Evolutionary conservation across 2,888 invertebrate genomes (phyloP), one percentile per base, ranked within the genome.

Genomic region (Stegana nigrithorax): DNA sequence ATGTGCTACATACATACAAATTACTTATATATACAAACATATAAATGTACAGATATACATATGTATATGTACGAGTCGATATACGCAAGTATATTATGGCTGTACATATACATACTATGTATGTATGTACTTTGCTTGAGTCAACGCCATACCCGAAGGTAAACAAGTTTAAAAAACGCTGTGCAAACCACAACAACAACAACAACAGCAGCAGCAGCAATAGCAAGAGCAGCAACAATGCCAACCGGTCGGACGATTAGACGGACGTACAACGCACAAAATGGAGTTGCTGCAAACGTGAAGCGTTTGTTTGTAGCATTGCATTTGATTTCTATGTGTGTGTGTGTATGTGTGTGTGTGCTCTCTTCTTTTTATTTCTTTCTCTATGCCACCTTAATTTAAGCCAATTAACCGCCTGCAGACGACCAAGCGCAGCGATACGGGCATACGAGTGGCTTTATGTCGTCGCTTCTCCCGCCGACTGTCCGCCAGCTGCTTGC

Each of bases 321-420:
- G 12, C 5, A 45, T 19, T 19, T 21, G 45, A 45, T 17, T 12
- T 45, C n/a, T 25, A 50, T 36, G 39, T 36, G 53, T 64, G 59
- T 67, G n/a, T n/a, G n/a, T n/a, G n/a, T n/a, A 10, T 42, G 42
- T n/a, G 27, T 36, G 29, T 62, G 58, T 60, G 39, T n/a, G n/a
- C n/a, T n/a, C n/a, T 17, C 47, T 42, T 45, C 67, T 63, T 75
- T 75, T 75, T 71, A 75, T 75, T 78, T 75, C 80, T 80, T 80
- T 77, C 76, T 39, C 14, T 14, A 5, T 12, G 50, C 73, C 81
- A 83, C 84, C 84, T 84, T 84, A 84, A 84, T 84, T 84, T 84
- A 84, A 78, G 80, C 83, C 84, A 84, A 84, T 84, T 84, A 84
- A 84, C 80, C 72, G 78, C 72, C 74, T 75, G 75, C 78, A 73